Conservation (phyloP, 2,797 vertebrate genomes). For the Onychomys torridus region DNA sequence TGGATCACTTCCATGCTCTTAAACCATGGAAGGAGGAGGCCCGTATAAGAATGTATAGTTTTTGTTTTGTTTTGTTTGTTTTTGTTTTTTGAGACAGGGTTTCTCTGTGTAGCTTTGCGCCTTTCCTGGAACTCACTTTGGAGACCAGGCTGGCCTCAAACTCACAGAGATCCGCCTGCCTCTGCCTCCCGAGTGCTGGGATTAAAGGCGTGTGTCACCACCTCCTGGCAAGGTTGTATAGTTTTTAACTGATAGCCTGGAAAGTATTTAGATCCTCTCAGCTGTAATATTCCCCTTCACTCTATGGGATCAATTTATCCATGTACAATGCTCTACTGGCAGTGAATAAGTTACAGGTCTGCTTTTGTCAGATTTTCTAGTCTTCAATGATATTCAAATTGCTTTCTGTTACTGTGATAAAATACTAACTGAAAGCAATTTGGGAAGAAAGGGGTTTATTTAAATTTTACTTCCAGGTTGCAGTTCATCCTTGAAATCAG, state of each 20-base stretch:
- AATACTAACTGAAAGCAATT: neutral
- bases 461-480: neutral
- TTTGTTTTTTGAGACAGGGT: too few relatives aligned
- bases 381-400: neutral
- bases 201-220: too few relatives aligned
- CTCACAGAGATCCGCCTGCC: too few relatives aligned
- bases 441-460: neutral
- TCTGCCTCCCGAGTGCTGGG: too few relatives aligned
- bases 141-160: too few relatives aligned
- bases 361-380: neutral
- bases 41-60: neutral
- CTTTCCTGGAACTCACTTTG: too few relatives aligned
- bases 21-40: neutral
- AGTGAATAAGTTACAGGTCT: neutral
- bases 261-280: neutral
- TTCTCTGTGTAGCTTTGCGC: too few relatives aligned
- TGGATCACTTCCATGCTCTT: neutral
- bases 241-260: neutral
- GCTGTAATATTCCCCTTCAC: neutral
- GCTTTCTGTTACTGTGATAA: neutral
- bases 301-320: neutral
- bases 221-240: neutral
- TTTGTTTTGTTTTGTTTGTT: too few relatives aligned
- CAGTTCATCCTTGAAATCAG: neutral
- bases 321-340: neutral